phyloP scores from a whole-genome alignment of 2,888 invertebrate species.

The Protodeltote pygarga region DNA sequence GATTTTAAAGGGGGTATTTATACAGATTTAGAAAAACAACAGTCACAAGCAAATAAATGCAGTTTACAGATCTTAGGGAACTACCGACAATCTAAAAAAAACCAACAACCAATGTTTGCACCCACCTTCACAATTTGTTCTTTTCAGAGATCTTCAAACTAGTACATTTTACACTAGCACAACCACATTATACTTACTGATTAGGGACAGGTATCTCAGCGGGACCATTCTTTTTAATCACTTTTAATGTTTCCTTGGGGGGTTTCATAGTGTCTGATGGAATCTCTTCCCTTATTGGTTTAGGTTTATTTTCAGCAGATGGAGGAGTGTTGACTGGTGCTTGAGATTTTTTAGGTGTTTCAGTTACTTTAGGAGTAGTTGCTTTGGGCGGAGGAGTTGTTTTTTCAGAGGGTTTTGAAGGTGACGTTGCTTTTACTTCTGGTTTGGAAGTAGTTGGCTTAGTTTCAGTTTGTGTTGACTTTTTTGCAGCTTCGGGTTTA shows the following conservation, averaged over 20 bases:
- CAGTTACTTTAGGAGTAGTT: conserved; percentile 26
- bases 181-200: conserved; percentile 51
- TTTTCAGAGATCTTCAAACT: conserved; percentile 45
- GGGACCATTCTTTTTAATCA: conserved; percentile 87
- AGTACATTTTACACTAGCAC: conserved; percentile 43
- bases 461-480: conserved; percentile 11
- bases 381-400: conserved; percentile 22
- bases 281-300: conserved; percentile 85
- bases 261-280: conserved; percentile 85
- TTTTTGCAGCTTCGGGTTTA: conserved; percentile 19
- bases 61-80: conserved; percentile 28
- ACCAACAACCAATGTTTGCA: conserved; percentile 38
- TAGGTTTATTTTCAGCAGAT: conserved; percentile 38
- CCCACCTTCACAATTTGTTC: conserved; percentile 37
- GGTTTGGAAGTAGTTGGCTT: conserved; percentile 33
- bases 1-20: conserved; percentile 9
- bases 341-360: conserved; percentile 24
- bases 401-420: conserved; percentile 34
- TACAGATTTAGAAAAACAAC: conserved; percentile 12
- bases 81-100: conserved; percentile 23
- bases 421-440: conserved; percentile 39
- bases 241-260: conserved; percentile 84
- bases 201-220: conserved; percentile 78
- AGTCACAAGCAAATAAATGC: conserved; percentile 36
- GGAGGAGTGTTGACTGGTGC: conserved; percentile 31